These are phyloP conservation scores for Pelmatolapia mariae DNA, from an alignment of 2,113 vertebrate genomes.

Conservation along the genomic window DNA sequence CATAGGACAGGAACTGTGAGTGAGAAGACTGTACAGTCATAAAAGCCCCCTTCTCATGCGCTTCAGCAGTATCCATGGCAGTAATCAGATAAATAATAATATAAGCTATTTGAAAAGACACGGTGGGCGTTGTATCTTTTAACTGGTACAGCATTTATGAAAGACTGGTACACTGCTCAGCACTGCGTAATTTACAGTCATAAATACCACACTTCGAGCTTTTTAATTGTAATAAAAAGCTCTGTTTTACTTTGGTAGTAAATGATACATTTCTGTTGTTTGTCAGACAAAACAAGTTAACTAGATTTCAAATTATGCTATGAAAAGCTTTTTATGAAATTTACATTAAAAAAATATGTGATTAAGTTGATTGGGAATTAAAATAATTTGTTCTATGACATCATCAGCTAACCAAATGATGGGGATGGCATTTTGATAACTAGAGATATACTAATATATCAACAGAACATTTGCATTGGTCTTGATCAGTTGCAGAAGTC, in stretches of 20 bases:
- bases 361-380: neutral
- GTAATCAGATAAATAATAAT: neutral
- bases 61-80: neutral
- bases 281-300: neutral
- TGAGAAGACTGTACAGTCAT: neutral
- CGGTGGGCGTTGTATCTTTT: neutral
- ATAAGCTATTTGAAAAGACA: neutral
- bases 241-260: neutral
- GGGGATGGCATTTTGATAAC: neutral
- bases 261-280: neutral
- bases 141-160: neutral
- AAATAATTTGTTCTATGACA: neutral
- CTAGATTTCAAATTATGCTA: neutral
- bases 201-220: accelerated
- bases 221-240: neutral
- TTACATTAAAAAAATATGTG: neutral
- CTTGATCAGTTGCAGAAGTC: neutral
- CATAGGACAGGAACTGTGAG: neutral
- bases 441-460: neutral
- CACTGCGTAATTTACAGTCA: neutral
- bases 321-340: neutral
- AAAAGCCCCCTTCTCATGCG: neutral
- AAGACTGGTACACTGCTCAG: neutral
- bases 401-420: neutral
- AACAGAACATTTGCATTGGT: neutral